Percentiles rank a stretch among this genome's conserved stretches.
phyloP scores from a whole-genome alignment of 2,797 vertebrate genomes.

The Chrysolophus pictus region DNA sequence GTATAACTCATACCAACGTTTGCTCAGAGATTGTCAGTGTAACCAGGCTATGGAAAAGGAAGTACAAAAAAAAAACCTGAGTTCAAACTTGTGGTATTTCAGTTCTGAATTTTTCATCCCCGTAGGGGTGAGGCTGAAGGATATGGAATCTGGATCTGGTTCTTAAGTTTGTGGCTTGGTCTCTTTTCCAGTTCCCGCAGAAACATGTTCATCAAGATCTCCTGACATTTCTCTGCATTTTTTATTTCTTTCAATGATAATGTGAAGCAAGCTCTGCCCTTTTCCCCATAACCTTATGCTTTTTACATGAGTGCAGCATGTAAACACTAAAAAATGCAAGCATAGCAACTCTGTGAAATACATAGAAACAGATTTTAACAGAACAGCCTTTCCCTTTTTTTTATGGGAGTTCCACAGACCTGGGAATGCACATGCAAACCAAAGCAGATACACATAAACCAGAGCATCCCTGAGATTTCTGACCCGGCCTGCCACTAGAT shows the following conservation, averaged over 20 bases:
- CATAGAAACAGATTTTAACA: constrained; percentile 8
- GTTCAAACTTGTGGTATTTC: constrained; percentile 55
- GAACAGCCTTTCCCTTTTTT: not conserved
- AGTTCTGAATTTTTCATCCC: constrained; percentile 39
- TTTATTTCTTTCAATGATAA: not conserved
- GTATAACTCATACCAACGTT: not conserved
- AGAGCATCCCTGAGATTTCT: not conserved
- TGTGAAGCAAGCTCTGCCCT: constrained; percentile 60
- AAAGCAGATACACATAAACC: not conserved
- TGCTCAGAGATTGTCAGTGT: not conserved
- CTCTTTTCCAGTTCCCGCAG: constrained; percentile 61
- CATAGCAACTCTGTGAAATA: constrained; percentile 58
- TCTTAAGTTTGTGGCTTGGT: constrained; percentile 56
- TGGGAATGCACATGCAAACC: not conserved
- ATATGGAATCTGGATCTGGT: constrained; percentile 55
- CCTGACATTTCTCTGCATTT: constrained; percentile 49
- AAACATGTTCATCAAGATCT: constrained; percentile 56
- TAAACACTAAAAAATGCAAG: constrained; percentile 60
- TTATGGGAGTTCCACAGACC: not conserved
- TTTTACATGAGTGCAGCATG: constrained; percentile 51
- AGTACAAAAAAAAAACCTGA: not conserved
- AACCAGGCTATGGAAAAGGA: not conserved
- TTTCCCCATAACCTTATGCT: constrained; percentile 3
- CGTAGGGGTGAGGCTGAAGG: constrained; percentile 60
- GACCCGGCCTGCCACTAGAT: not conserved